Conservation (phyloP, 1,140 invertebrate genomes). For the Trichogramma pretiosum region DNA sequence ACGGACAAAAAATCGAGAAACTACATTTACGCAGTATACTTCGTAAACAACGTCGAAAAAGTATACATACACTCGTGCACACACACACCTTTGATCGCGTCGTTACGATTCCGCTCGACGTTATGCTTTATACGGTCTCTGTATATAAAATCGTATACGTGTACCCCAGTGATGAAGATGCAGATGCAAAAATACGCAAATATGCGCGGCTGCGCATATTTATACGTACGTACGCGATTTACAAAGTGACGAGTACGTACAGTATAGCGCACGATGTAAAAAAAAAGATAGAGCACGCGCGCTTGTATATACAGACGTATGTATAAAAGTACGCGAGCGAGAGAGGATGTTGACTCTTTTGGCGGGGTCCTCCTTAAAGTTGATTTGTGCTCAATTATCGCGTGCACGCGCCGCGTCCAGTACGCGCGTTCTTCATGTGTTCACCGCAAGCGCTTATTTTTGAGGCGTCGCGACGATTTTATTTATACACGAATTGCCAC, state of each 20-base stretch:
- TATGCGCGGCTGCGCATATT: conserved; percentile 17
- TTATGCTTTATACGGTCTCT: too few relatives aligned
- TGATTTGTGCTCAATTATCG: conserved; percentile 49
- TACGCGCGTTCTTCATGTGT: conserved; percentile 3
- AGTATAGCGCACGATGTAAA: too few relatives aligned
- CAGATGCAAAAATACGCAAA: neutral
- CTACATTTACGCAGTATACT: too few relatives aligned
- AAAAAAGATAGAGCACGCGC: too few relatives aligned
- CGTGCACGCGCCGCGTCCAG: conserved; percentile 27
- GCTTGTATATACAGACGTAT: too few relatives aligned
- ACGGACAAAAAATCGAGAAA: conserved; percentile 5
- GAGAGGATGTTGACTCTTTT: conserved; percentile 18
- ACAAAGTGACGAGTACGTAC: conserved; percentile 17
- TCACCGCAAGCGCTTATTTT: conserved; percentile 11
- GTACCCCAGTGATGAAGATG: neutral
- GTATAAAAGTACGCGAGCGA: too few relatives aligned
- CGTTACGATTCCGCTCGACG: conserved; percentile 8
- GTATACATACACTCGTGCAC: conserved; percentile 16
- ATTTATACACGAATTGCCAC: conserved; percentile 36
- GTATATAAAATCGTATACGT: too few relatives aligned
- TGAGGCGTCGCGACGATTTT: conserved; percentile 39
- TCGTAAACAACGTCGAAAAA: conserved; percentile 18
- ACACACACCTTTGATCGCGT: conserved; percentile 18
- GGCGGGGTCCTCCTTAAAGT: conserved; percentile 35
- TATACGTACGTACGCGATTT: conserved; percentile 18